Evolutionary conservation across 2,113 vertebrate species (phyloP).

Genomic region (Hemiprocne comata): DNA sequence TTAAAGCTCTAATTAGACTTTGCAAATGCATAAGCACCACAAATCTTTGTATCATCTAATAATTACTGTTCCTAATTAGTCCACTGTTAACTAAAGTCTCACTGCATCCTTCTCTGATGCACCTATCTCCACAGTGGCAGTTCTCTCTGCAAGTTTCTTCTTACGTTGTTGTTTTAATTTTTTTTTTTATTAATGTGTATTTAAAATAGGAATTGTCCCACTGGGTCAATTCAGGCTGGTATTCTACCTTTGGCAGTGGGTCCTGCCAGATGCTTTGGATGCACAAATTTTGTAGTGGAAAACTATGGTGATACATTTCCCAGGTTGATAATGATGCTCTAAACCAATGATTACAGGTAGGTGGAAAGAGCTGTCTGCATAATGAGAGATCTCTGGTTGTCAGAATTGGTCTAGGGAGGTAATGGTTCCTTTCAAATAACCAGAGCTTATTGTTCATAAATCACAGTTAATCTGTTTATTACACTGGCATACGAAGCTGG

Average conservation of each 20-base stretch:
- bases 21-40: background rate
- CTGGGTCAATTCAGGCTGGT: background rate
- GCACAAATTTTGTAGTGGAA: background rate
- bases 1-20: background rate
- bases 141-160: background rate
- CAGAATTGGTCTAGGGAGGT: constrained; percentile 43
- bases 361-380: constrained; percentile 31
- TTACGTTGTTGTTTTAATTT: background rate
- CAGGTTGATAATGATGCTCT: background rate
- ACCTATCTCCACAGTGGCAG: background rate
- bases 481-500: background rate
- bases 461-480: constrained; percentile 68
- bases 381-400: constrained; percentile 32
- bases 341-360: background rate
- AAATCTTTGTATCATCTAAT: background rate
- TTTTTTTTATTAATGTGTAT: background rate
- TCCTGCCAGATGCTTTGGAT: constrained; percentile 30
- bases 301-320: background rate
- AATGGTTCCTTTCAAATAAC: constrained; percentile 63
- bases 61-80: background rate
- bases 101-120: background rate
- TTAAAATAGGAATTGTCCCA: background rate
- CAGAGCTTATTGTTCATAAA: constrained; percentile 53
- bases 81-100: background rate
- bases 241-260: background rate